Evolutionary conservation across 2,888 invertebrate species (phyloP), one percentile per base, ranked within the genome.

Genomic region (Caenorhabditis japonica): DNA sequence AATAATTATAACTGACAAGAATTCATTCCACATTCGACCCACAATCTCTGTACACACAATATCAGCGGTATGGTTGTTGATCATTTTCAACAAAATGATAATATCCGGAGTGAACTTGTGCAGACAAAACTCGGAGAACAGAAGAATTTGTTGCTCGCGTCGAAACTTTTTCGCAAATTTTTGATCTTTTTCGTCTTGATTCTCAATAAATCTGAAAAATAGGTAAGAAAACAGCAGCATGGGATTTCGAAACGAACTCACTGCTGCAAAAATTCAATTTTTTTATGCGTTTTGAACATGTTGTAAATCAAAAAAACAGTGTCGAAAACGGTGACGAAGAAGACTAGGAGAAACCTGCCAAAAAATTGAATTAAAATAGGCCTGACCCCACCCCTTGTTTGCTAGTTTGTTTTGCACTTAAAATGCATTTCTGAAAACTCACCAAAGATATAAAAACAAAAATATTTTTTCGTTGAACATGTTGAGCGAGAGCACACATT

Each of bases 401-500:
- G n/a, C n/a, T n/a, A n/a, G n/a, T 25, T 34, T 1, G 13, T 27
- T 27, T 17, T 12, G 30, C 4, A 46, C 2, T 5, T n/a, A 15
- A 33, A 33, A 2, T 25, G 7, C 15, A 56, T 10, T 23, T 19
- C 19, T 38, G n/a, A 17, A 19, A 13, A 61, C 13, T 30, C 23
- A 76, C 83, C 83, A 85, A 69, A 83, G 73, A 51, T 85, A 85
- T 21, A 85, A 76, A 47, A 85, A 85, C 5, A 85, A 66, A 55
- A 85, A 85, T 36, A 85, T 83, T 43, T 85, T 85, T 69, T 85
- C 85, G 56, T 85, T 85, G 81, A 85, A 85, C 85, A 85, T 84
- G 55, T 84, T 83, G 25, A 83, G 53, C 0, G 76, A 61, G 15
- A 81, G 75, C 25, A 82, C 79, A 43, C 81, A 82, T 73, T 82